Evolutionary conservation across 2,888 invertebrate genomes (phyloP).

Genomic region (Acanthosepion pharaonis): DNA sequence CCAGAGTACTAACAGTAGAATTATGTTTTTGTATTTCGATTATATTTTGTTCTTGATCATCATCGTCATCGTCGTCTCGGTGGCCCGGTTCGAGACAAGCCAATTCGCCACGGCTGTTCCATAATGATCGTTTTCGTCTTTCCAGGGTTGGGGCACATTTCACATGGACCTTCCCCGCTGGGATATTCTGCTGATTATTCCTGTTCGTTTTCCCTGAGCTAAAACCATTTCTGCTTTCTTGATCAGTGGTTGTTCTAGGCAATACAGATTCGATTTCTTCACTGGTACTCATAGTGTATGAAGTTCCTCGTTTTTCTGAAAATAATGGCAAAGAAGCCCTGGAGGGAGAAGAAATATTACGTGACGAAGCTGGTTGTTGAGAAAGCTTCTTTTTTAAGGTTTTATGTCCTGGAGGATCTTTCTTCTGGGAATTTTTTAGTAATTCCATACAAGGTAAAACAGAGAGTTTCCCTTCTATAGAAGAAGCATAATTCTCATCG

Average conservation of each 20-base stretch:
- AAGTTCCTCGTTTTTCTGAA: not conserved
- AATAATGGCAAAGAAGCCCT: not conserved
- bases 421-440: not conserved
- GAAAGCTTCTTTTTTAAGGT: not conserved
- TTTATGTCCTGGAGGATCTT: not conserved
- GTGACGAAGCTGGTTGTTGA: not conserved
- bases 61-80: not conserved
- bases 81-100: not conserved
- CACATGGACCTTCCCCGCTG: not conserved
- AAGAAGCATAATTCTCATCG: slow-evolving; percentile 53
- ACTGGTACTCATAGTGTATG: not conserved
- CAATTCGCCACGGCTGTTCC: slow-evolving; percentile 40
- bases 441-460: not conserved
- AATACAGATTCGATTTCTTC: not conserved
- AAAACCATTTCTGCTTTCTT: not conserved
- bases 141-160: not conserved
- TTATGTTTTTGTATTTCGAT: not conserved
- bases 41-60: not conserved
- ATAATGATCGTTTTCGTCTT: slow-evolving; percentile 35
- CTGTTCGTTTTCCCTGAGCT: not conserved
- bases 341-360: not conserved
- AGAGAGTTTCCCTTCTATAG: slow-evolving; percentile 34
- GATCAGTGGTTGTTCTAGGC: not conserved
- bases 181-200: not conserved
- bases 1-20: not conserved